A percentile compares a stretch with the other conserved stretches of the same genome.
These are phyloP conservation scores for Clamator glandarius DNA, from an alignment of 2,797 vertebrate species.

Conservation along the genomic window DNA sequence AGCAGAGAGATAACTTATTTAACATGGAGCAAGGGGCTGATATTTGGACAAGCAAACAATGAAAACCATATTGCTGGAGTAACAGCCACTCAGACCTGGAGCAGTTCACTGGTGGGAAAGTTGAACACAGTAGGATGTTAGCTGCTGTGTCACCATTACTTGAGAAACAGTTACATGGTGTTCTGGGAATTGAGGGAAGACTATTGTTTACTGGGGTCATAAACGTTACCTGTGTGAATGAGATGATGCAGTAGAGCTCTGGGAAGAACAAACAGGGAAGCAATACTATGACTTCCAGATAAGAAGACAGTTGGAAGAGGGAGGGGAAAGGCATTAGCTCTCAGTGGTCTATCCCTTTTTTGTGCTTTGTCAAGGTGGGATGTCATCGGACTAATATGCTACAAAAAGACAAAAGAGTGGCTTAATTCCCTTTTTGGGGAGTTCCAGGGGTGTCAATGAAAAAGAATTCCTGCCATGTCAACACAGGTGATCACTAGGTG, in stretches of 20 bases:
- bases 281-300: not conserved
- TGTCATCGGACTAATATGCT: not conserved
- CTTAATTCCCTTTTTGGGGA: not conserved
- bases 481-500: too few relatives aligned
- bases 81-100: not conserved
- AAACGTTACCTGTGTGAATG: not conserved
- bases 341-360: not conserved
- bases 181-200: not conserved
- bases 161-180: not conserved
- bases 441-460: not conserved
- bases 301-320: not conserved
- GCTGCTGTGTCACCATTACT: not conserved
- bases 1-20: not conserved
- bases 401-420: not conserved
- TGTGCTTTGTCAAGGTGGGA: not conserved
- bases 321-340: not conserved
- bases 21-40: not conserved
- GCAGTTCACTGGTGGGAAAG: not conserved
- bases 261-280: constrained; percentile 50
- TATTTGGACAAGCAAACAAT: not conserved
- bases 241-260: not conserved
- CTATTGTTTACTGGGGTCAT: not conserved
- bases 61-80: not conserved
- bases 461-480: not conserved
- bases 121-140: not conserved